phyloP scores from a whole-genome alignment of 2,888 invertebrate genomes.

The Microctonus hyperodae region DNA sequence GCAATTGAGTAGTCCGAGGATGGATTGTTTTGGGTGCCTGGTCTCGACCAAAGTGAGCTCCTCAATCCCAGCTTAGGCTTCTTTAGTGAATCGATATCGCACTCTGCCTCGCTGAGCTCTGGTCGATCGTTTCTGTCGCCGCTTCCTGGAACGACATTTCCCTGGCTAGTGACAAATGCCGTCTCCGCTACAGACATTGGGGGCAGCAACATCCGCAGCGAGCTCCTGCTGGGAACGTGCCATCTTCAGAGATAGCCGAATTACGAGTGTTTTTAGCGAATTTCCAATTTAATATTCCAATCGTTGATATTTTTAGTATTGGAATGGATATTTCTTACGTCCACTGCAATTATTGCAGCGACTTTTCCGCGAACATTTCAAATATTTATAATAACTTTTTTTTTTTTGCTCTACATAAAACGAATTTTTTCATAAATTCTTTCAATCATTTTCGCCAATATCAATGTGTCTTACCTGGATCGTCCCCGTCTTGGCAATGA shows the following conservation, averaged over 20 bases:
- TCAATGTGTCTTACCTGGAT: conserved; percentile 68
- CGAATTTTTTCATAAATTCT: too few relatives aligned
- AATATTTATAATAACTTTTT: conserved; percentile 4
- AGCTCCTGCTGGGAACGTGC: conserved; percentile 66
- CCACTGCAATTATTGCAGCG: conserved; percentile 23
- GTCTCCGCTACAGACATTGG: conserved; percentile 70
- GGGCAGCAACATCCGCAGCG: conserved; percentile 71
- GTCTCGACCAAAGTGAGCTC: conserved; percentile 76
- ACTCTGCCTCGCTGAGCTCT: conserved; percentile 75
- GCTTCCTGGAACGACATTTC: conserved; percentile 47
- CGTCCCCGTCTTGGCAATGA: conserved; percentile 76
- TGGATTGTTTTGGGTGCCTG: conserved; percentile 68
- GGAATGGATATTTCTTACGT: conserved; percentile 22
- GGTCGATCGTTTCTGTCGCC: conserved; percentile 65
- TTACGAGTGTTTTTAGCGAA: conserved; percentile 39
- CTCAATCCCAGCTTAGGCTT: conserved; percentile 75
- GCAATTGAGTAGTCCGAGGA: conserved; percentile 79
- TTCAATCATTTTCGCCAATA: neutral
- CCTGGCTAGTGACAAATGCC: conserved; percentile 63
- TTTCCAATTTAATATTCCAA: conserved; percentile 21
- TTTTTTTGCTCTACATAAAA: neutral
- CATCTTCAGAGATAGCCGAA: conserved; percentile 60
- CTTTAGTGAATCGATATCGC: conserved; percentile 77
- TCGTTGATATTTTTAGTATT: conserved; percentile 16
- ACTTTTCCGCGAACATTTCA: conserved; percentile 13